Evolutionary conservation across 2,888 invertebrate genomes (phyloP).

Genomic region (Portevinia maculata): DNA sequence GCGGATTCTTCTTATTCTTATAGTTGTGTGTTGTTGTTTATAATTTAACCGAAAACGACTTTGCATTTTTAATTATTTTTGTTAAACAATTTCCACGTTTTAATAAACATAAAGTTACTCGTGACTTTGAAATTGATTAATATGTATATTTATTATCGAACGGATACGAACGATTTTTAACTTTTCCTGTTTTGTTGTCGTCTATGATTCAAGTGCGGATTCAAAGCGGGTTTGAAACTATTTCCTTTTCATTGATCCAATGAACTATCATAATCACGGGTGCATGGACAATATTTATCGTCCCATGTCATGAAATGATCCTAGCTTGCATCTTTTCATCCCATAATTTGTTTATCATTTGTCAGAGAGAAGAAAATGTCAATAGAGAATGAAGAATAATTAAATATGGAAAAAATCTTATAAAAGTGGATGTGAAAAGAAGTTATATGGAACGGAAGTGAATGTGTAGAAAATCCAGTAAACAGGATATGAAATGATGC

Average conservation of each 20-base stretch:
- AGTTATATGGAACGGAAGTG: constrained; percentile 65
- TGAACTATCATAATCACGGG: constrained; percentile 30
- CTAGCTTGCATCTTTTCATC: constrained; percentile 28
- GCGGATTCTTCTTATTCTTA: constrained; percentile 67
- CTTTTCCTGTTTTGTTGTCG: not conserved
- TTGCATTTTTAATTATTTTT: constrained; percentile 49
- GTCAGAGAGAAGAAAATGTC: constrained; percentile 37
- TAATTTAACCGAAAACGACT: constrained; percentile 46
- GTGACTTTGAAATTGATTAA: not conserved
- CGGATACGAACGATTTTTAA: not conserved
- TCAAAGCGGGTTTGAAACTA: constrained; percentile 45
- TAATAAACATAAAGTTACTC: not conserved
- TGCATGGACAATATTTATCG: constrained; percentile 33
- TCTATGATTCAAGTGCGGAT: constrained; percentile 20
- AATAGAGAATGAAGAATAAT: constrained; percentile 55
- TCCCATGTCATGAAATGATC: constrained; percentile 32
- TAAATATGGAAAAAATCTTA: constrained; percentile 39
- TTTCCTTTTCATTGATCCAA: constrained; percentile 26
- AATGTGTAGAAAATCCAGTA: constrained; percentile 40
- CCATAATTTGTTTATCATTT: constrained; percentile 42
- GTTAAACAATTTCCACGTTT: constrained; percentile 28
- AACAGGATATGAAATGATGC: constrained; percentile 63
- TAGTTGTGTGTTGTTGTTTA: constrained; percentile 59
- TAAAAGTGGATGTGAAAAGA: constrained; percentile 39
- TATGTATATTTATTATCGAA: not conserved